Percentiles rank a stretch among this genome's conserved stretches.
Evolutionary conservation across 2,888 invertebrate genomes (phyloP).

Genomic region (Drosophila borealis): DNA sequence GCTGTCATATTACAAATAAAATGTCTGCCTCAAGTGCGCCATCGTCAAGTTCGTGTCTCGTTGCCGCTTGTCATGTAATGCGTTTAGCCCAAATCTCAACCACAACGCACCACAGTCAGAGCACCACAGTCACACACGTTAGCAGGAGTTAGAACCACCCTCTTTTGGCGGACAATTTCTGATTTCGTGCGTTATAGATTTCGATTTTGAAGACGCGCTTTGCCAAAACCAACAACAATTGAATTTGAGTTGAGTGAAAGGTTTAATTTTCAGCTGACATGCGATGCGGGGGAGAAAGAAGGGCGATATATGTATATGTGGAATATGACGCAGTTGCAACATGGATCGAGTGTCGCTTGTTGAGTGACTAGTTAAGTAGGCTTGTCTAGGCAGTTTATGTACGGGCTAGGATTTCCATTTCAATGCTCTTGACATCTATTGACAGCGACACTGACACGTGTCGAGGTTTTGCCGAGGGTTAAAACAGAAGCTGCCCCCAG

Average conservation of each 20-base stretch:
- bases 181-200: constrained; percentile 68
- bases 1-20: constrained; percentile 74
- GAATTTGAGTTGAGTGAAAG: constrained; percentile 73
- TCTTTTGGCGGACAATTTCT: constrained; percentile 53
- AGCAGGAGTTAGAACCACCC: constrained; percentile 12
- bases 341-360: constrained; percentile 55
- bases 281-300: constrained; percentile 35
- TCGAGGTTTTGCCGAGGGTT: constrained; percentile 56
- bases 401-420: constrained; percentile 66
- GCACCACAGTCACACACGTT: not conserved
- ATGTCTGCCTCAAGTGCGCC: constrained; percentile 58
- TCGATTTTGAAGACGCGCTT: constrained; percentile 54
- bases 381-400: constrained; percentile 65
- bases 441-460: constrained; percentile 79
- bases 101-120: constrained; percentile 3
- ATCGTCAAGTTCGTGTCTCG: constrained; percentile 43
- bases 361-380: constrained; percentile 70
- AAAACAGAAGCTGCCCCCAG: constrained; percentile 18
- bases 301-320: not conserved
- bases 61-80: constrained; percentile 51
- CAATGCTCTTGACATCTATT: constrained; percentile 66
- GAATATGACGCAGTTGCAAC: constrained; percentile 49
- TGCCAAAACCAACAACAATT: constrained; percentile 49
- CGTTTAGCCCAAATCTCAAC: constrained; percentile 53
- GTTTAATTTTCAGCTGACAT: constrained; percentile 74